Evolutionary conservation across 2,113 vertebrate species (phyloP).

Genomic region (Caranx ignobilis): DNA sequence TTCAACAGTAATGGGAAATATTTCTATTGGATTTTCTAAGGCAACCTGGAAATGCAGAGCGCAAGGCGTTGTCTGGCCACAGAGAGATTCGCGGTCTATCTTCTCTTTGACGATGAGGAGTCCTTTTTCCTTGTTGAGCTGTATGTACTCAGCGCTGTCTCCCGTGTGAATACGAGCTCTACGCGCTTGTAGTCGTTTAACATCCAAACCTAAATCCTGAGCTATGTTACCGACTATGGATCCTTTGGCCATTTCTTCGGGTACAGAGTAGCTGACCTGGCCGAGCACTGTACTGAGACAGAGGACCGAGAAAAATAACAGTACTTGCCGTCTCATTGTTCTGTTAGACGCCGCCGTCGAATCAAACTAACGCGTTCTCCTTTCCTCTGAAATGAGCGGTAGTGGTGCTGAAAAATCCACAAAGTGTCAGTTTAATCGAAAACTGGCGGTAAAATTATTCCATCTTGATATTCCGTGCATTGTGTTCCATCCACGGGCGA

Average conservation of each 20-base stretch:
- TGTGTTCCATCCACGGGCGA: neutral
- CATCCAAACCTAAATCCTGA: conserved; percentile 65
- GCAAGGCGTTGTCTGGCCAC: conserved; percentile 63
- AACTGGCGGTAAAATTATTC: neutral
- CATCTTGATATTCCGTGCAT: neutral
- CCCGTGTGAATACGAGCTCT: conserved; percentile 66
- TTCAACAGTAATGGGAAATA: conserved; percentile 67
- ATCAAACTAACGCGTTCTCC: neutral
- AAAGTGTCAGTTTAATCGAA: fast-evolving
- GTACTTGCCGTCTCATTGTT: conserved; percentile 74
- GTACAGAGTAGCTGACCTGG: conserved; percentile 67
- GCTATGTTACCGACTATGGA: conserved; percentile 67
- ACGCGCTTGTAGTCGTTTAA: conserved; percentile 55
- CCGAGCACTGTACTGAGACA: conserved; percentile 30
- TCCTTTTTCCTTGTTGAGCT: conserved; percentile 62
- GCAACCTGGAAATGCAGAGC: conserved; percentile 68
- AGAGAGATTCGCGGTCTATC: conserved; percentile 66
- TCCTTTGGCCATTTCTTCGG: conserved; percentile 70
- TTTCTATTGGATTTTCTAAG: conserved; percentile 72
- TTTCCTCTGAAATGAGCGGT: neutral
- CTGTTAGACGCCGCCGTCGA: neutral
- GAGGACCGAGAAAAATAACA: conserved; percentile 54
- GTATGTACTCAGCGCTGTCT: conserved; percentile 43
- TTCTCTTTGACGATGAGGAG: conserved; percentile 58
- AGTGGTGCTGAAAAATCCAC: neutral